Evolutionary conservation across 2,888 invertebrate genomes (phyloP).

Genomic region (Sphaeridia pumilis): DNA sequence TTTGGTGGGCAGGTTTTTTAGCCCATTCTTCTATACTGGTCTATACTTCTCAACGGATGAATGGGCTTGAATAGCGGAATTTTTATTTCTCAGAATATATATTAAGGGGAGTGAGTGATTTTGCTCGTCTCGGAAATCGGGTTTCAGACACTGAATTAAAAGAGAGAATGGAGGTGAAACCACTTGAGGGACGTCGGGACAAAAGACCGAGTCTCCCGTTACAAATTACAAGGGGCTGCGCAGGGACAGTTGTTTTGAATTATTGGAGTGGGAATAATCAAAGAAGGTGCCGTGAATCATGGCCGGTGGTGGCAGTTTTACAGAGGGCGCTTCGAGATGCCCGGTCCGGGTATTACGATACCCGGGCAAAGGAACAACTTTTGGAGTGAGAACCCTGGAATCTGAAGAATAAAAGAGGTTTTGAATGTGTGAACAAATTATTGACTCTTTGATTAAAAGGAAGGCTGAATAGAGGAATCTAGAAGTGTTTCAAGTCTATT

Average conservation of each 20-base stretch:
- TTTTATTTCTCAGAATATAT: too few species aligned
- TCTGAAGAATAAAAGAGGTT: conserved; percentile 3
- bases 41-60: not conserved
- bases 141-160: not conserved
- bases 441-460: conserved; percentile 31
- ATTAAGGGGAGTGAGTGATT: too few species aligned
- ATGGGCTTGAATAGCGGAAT: conserved; percentile 4
- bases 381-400: too few species aligned
- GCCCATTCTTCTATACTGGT: conserved; percentile 1
- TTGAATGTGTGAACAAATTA: conserved; percentile 29
- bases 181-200: not conserved
- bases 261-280: conserved; percentile 16
- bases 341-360: too few species aligned
- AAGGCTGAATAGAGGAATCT: too few species aligned
- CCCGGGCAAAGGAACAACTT: too few species aligned
- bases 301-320: too few species aligned
- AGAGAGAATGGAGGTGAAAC: not conserved
- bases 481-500: too few species aligned
- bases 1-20: too few species aligned
- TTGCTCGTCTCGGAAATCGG: too few species aligned
- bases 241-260: not conserved
- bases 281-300: too few species aligned
- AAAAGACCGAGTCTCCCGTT: not conserved
- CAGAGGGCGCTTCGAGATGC: too few species aligned
- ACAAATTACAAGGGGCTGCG: not conserved